phyloP scores from a whole-genome alignment of 2,797 vertebrate genomes.

The Dermochelys coriacea region DNA sequence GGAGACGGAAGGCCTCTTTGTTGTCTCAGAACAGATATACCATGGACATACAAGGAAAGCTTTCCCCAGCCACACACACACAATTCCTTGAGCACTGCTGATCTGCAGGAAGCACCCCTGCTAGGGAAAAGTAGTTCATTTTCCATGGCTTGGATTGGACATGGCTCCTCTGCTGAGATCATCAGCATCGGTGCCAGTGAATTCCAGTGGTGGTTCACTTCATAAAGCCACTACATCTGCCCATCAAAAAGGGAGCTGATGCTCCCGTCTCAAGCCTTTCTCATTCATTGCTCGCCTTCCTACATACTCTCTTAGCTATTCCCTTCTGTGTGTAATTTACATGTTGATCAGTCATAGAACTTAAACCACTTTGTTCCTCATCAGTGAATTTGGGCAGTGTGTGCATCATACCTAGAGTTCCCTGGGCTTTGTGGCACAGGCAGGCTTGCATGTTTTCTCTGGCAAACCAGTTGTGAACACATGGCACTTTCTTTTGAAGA shows the following conservation, averaged over 20 bases:
- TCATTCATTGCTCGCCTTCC: background rate
- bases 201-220: background rate
- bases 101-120: background rate
- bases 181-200: background rate
- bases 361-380: background rate
- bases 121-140: background rate
- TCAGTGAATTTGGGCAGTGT: background rate
- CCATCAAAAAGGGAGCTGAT: background rate
- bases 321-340: background rate
- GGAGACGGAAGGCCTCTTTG: background rate
- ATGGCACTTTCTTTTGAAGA: background rate
- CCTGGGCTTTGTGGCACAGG: background rate
- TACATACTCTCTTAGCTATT: background rate
- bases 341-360: background rate
- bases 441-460: background rate
- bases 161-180: too few relatives aligned
- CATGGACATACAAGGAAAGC: rapidly evolving
- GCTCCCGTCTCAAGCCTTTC: background rate
- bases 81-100: background rate
- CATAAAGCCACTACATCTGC: background rate
- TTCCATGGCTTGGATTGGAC: too few relatives aligned
- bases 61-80: rapidly evolving
- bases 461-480: background rate
- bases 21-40: background rate
- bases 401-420: background rate